A percentile compares a stretch with the other conserved stretches of the same genome.
phyloP scores from a whole-genome alignment of 1,140 invertebrate genomes.

The Acromyrmex charruanus region DNA sequence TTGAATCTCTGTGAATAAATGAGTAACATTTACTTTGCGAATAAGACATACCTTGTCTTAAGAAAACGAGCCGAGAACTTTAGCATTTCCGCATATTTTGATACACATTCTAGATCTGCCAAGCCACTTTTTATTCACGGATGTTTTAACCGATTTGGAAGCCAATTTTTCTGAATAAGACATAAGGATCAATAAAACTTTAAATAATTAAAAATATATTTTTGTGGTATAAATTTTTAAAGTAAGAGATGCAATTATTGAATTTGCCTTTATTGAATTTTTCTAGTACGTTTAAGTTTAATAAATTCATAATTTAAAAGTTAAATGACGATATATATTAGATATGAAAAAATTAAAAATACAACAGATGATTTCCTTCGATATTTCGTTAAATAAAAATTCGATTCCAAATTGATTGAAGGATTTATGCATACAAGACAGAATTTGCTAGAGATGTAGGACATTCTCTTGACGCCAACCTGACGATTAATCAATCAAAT shows the following conservation, averaged over 20 bases:
- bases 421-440: neutral
- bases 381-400: neutral
- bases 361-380: too few relatives aligned
- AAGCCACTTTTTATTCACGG: neutral
- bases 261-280: neutral
- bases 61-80: slow-evolving; percentile 32
- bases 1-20: slow-evolving; percentile 19
- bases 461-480: neutral
- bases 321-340: neutral
- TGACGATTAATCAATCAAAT: slow-evolving; percentile 25
- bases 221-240: neutral
- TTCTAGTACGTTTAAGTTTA: neutral
- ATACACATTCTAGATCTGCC: neutral
- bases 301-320: neutral
- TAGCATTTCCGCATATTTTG: slow-evolving; percentile 18
- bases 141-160: neutral
- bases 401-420: neutral
- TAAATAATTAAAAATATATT: neutral
- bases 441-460: neutral
- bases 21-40: slow-evolving; percentile 42
- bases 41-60: slow-evolving; percentile 24
- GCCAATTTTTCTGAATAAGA: neutral
- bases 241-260: neutral
- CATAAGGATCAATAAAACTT: neutral
- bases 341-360: neutral